Evolutionary conservation across 2,888 invertebrate species (phyloP), one percentile per base, ranked within the genome.

Genomic region (Synanthedon formicaeformis): DNA sequence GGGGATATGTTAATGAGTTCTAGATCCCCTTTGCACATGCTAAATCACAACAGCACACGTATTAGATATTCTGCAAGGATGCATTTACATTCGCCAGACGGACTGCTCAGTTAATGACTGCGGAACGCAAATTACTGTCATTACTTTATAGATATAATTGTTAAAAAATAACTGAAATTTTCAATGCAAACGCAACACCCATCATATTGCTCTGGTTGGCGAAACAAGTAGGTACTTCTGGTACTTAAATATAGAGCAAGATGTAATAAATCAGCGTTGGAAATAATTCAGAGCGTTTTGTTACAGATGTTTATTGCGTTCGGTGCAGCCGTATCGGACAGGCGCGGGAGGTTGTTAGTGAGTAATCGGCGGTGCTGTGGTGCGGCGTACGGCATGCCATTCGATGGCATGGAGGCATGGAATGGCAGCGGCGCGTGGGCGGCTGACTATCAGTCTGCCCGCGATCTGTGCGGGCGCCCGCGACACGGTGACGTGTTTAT

Each of bases 401-500:
- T 34, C 34, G 34, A 34, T 34, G 45, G 45, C 45, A 14, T 45
- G 45, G 13, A 45, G 45, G 45, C 45, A 45, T n/a, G 45, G 45
- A n/a, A 45, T 45, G 45, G 45, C 45, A 45, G 55, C 34, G 52
- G 54, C 51, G 74, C 73, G 81, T 79, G 74, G 81, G 76, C 67
- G 67, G 70, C 57, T 57, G 64, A 62, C 69, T 82, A 81, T 78
- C 80, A 64, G 74, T 68, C 67, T 68, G 71, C 60, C 67, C 62
- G 73, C 78, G 73, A 78, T 78, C 79, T 78, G 83, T 79, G 82
- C 79, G 82, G 78, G 73, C 79, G 73, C 71, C 41, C 56, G 63
- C 67, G 68, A 66, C 59, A 58, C 64, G 71, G 71, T 80, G 85
- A 85, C 74, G 81, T 75, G 79, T 85, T 86, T 85, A 86, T 74